Percentiles rank a stretch among this genome's conserved stretches.
Evolutionary conservation across 2,888 invertebrate species (phyloP).

Genomic region (Thecophora atra): DNA sequence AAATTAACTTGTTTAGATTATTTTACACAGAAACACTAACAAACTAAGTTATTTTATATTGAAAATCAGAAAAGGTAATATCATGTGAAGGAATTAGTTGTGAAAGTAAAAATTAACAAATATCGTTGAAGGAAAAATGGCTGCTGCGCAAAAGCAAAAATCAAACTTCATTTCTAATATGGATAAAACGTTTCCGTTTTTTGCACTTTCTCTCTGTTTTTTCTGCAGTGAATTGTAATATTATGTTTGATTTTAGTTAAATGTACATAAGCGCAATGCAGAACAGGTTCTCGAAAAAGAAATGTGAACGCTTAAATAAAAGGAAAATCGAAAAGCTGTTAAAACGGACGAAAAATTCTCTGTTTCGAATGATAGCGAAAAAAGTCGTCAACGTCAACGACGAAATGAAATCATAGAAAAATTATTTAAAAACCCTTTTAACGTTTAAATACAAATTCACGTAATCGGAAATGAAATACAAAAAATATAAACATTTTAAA

Average conservation of each 20-base stretch:
- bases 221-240: slow-evolving; percentile 22
- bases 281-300: slow-evolving; percentile 30
- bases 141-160: slow-evolving; percentile 18
- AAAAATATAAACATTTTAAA: slow-evolving; percentile 36
- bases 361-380: too few species aligned
- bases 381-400: too few species aligned
- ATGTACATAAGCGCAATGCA: slow-evolving; percentile 17
- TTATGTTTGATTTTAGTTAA: slow-evolving; percentile 22
- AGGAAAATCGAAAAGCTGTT: not conserved
- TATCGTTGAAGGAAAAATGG: slow-evolving; percentile 20
- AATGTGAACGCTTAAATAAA: slow-evolving; percentile 12
- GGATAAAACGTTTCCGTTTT: slow-evolving; percentile 53
- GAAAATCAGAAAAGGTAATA: slow-evolving; percentile 10
- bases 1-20: too few species aligned
- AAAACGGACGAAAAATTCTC: too few species aligned
- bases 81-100: slow-evolving; percentile 21
- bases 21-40: not conserved
- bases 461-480: slow-evolving; percentile 26
- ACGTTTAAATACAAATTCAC: not conserved
- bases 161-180: slow-evolving; percentile 52
- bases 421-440: too few species aligned
- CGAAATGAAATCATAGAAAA: too few species aligned
- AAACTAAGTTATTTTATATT: not conserved
- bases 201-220: slow-evolving; percentile 55
- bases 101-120: slow-evolving; percentile 29